Evolutionary conservation across 2,888 invertebrate species (phyloP), one percentile per base, ranked within the genome.

Genomic region (Melanchra persicariae): DNA sequence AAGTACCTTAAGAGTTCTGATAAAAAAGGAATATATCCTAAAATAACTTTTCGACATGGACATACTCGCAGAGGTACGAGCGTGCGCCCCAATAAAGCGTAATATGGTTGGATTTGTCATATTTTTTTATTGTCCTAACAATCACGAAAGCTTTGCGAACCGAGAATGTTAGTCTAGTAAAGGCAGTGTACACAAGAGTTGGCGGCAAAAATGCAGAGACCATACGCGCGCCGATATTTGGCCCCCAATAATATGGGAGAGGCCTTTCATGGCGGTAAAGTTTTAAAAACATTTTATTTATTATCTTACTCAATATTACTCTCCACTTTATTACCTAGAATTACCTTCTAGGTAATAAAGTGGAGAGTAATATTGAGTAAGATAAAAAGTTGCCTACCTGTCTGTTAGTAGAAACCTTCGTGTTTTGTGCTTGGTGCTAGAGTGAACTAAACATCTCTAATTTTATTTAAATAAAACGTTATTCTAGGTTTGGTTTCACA

Each of bases 121-220:
- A 92, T 94, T 95, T 94, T 92, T 95, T 95, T 94, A 94, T 92
- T 91, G 92, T 91, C 85, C 81, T 85, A 78, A 85, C 89, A 85
- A 91, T 91, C 95, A 94, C 95, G 95, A 91, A 92, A 83, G 78
- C 84, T 83, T 73, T 68, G 82, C 73, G 72, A 74, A 80, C 72
- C 74, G 82, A 69, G 77, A 78, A 73, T 72, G 57, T 51, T 47
- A 58, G 81, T 79, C 67, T 84, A 87, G 85, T 87, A 85, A 85
- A 60, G 58, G 17, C 40, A 67, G 79, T 79, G 30, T 57, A 74
- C 43, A 52, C 65, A 40, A 49, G 76, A 51, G 34, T 54, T 63
- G 52, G 43, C 60, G 79, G 80, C 80, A 84, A 90, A 77, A 86
- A 95, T 96, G 95, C 94, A 95, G 86, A 91, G 95, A 43, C 95